A percentile compares a stretch with the other conserved stretches of the same genome.
Evolutionary conservation across 2,113 vertebrate species (phyloP).

Genomic region (Eptatretus burgeri): DNA sequence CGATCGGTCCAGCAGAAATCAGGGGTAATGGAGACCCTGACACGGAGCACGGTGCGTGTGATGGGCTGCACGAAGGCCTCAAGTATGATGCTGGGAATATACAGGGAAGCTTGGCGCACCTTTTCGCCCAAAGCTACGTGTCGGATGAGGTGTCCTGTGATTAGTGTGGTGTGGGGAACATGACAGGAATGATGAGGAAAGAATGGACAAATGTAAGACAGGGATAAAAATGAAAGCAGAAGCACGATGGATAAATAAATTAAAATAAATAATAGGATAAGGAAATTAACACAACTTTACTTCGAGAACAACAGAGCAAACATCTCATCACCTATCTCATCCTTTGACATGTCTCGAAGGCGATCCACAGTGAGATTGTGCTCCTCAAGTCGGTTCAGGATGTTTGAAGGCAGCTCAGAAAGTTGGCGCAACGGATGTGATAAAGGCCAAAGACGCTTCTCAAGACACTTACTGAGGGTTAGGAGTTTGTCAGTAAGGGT

Average conservation of each 20-base stretch:
- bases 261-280: too few relatives aligned
- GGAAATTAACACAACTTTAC: too few relatives aligned
- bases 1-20: conserved; percentile 88
- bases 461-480: conserved; percentile 76
- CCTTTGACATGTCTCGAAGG: conserved; percentile 85
- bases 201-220: too few relatives aligned
- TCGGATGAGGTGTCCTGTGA: conserved; percentile 77
- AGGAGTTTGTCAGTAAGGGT: conserved; percentile 76
- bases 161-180: not conserved
- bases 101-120: conserved; percentile 82
- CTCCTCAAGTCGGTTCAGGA: conserved; percentile 53
- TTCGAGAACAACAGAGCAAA: too few relatives aligned
- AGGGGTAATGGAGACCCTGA: conserved; percentile 36
- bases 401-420: conserved; percentile 29
- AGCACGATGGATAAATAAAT: too few relatives aligned
- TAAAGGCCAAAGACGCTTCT: conserved; percentile 77
- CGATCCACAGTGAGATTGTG: conserved; percentile 70
- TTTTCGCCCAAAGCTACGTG: conserved; percentile 73
- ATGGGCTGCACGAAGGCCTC: conserved; percentile 83
- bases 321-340: conserved; percentile 65
- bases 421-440: conserved; percentile 72
- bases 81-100: conserved; percentile 63
- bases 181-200: too few relatives aligned
- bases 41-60: conserved; percentile 66
- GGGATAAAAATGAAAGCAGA: too few relatives aligned